Conservation (phyloP, 2,113 vertebrate genomes). For the Platichthys stellatus region DNA sequence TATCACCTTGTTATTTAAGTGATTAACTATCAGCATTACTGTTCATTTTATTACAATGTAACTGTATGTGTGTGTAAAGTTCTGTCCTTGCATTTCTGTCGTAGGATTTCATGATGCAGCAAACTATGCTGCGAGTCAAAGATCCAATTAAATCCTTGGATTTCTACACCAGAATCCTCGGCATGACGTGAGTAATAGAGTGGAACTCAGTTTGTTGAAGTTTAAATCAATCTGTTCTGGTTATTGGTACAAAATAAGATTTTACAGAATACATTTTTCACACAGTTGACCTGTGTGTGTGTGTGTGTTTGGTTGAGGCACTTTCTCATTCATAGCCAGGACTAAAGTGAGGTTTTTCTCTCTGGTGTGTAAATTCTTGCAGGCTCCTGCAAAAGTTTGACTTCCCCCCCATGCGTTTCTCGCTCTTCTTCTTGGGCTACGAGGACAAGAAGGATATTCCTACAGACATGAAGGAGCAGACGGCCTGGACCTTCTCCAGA, state of each 20-base stretch:
- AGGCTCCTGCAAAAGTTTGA: constrained; percentile 95
- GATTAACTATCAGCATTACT: too few species aligned
- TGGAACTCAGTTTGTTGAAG: accelerated
- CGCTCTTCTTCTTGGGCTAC: constrained; percentile 94
- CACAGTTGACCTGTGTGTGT: neutral
- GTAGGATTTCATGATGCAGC: constrained; percentile 96
- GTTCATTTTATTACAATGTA: neutral
- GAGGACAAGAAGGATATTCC: constrained; percentile 97
- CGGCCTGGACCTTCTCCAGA: constrained; percentile 92
- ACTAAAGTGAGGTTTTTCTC: constrained; percentile 5
- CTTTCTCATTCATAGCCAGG: neutral
- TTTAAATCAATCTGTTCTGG: neutral
- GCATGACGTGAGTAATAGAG: constrained; percentile 93
- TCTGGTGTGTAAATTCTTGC: constrained; percentile 39
- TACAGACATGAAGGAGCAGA: constrained; percentile 83
- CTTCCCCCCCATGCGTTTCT: constrained; percentile 95
- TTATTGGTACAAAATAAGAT: neutral
- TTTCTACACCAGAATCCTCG: constrained; percentile 97
- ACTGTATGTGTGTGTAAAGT: neutral
- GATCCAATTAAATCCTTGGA: constrained; percentile 96
- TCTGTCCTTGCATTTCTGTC: constrained; percentile 1
- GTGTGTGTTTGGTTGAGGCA: neutral
- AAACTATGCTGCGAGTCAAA: constrained; percentile 97
- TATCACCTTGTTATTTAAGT: neutral
- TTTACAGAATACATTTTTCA: neutral